A percentile compares a stretch with the other conserved stretches of the same genome.
Evolutionary conservation across 2,113 vertebrate genomes (phyloP).

Genomic region (Indri indri): DNA sequence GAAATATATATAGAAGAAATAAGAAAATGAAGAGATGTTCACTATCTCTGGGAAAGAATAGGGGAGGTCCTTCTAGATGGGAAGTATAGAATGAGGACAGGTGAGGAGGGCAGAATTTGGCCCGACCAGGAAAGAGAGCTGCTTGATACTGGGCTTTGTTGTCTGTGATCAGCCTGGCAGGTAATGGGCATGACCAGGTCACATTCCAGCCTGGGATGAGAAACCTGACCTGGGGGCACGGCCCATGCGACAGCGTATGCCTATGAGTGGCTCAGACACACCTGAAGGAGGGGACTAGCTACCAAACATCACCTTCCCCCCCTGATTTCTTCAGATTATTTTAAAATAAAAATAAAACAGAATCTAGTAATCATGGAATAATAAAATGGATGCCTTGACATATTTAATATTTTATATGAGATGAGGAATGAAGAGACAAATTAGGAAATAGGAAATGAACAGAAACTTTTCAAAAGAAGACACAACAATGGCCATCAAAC

Average conservation of each 20-base stretch:
- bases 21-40: not conserved
- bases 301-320: not conserved
- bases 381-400: not conserved
- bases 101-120: not conserved
- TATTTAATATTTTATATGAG: not conserved
- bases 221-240: not conserved
- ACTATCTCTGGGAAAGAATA: not conserved
- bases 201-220: not conserved
- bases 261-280: not conserved
- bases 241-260: not conserved
- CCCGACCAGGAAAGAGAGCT: not conserved
- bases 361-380: not conserved
- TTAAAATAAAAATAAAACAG: not conserved
- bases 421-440: not conserved
- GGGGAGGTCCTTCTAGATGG: not conserved
- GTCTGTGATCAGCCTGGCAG: not conserved
- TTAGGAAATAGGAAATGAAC: no score
- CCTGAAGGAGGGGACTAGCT: not conserved
- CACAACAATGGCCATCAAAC: no score
- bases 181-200: no score
- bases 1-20: not conserved
- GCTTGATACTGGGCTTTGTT: not conserved
- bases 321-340: not conserved
- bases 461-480: no score
- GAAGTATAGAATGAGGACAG: not conserved